Base-by-base conservation (phyloP, 1,140 invertebrate genomes). In the Lepidurus couesii region DNA sequence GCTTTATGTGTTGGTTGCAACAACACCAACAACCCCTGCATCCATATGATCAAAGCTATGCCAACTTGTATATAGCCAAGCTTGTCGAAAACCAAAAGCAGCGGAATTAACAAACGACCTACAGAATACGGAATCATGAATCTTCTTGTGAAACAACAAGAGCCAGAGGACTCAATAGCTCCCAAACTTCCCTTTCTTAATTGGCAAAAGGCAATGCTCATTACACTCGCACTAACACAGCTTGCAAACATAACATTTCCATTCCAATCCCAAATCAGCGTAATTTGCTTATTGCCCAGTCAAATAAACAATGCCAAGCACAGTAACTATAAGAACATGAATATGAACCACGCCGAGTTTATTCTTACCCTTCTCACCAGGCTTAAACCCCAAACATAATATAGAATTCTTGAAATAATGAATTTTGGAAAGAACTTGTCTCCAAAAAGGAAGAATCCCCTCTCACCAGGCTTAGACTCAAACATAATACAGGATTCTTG, bases 141-240 rank as follows among this genome's bases (percentile, higher is more conserved):
- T 65, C 53, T 21, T 16, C 53, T n/a, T 10, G 1, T 13, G 13
- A 65, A 13, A 65, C 16, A 13, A 65, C 16, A 65, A 5, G 53
- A 21, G 16, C 53, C 16, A 65, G 16, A 13, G 16, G 16, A 21
- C 53, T 65, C 16, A 65, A 21, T 21, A 21, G 16, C 53, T 21
- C 21, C 21, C 21, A 65, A 65, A 7, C 21, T 21, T 65, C 53
- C n/a, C 53, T 13, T 65, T 21, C 9, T 47, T 65, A 65, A 13
- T 65, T 65, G 53, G 53, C 53, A 65, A 65, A 65, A 65, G 47
- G 47, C 8, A 65, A 65, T 21, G 53, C 53, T 65, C 53, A 65
- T 65, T 65, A 65, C 53, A 13, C 53, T 21, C 53, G 0, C 16
- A 21, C 53, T 1, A 65, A 21, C 53, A 65, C 16, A 6, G 53